Base-by-base conservation (phyloP, 1,140 invertebrate species). In the Zaprionus ornatus region DNA sequence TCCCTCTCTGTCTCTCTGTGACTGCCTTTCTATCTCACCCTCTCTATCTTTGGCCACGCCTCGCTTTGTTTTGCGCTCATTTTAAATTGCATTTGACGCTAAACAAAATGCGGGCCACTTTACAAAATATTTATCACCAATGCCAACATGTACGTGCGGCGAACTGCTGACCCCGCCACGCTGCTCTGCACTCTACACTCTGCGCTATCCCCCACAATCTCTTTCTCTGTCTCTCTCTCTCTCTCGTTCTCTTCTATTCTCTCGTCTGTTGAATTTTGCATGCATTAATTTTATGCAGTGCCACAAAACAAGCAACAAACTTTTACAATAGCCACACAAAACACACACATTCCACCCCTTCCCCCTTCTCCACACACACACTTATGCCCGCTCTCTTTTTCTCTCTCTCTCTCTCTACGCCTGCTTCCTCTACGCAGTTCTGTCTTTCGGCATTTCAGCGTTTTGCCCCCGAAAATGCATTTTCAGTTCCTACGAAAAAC, bases 41-140 rank as follows among this genome's bases (percentile, higher is more conserved):
- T 1, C 54, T n/a, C 27, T n/a, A 7, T n/a, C 29, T 19, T 12
- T 19, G n/a, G 32, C 17, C 23, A 19, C 35, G n/a, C 21, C 15
- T 6, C 54, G 52, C 48, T 35, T 55, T 25, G 37, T 23, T 59
- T 7, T 67, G 71, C 45, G 57, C 63, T 67, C 42, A 77, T 56
- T 77, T 66, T 42, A 63, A 77, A 77, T 77, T 77, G 69, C 69
- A 66, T 73, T 73, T 67, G 74, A 73, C 57, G 70, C 57, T 57
- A 56, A 73, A 77, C 69, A 73, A 77, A 77, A 77, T 77, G 70
- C 63, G 70, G 70, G 74, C 74, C 70, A 73, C 62, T 77, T 75
- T 76, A 72, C 61, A 76, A 76, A 76, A 62, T 73, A 76, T 73
- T 76, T 76, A 72, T 72, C 61, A 62, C 69, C 61, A 66, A 60